Percentiles rank a stretch among this genome's conserved stretches.
phyloP scores from a whole-genome alignment of 2,888 invertebrate genomes.

The Athrips mouffetella region DNA sequence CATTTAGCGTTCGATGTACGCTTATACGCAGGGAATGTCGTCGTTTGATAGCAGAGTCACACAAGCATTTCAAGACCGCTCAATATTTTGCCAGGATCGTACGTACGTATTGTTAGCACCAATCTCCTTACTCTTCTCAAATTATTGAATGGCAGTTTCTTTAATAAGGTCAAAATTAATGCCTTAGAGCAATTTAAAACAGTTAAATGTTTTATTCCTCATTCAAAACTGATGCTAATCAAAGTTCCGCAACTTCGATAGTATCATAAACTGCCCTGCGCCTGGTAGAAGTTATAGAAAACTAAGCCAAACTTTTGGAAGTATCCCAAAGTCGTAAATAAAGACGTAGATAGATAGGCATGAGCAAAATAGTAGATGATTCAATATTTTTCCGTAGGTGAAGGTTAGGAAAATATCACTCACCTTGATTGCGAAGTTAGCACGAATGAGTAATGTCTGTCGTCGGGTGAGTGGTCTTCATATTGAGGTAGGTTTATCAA shows the following conservation, averaged over 20 bases:
- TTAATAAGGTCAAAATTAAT: too few species aligned
- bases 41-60: constrained; percentile 33
- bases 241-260: background rate
- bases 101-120: background rate
- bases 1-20: constrained; percentile 53
- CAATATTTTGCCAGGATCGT: constrained; percentile 24
- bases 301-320: constrained; percentile 7
- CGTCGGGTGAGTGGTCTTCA: background rate
- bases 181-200: background rate
- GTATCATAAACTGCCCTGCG: background rate
- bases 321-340: constrained; percentile 17
- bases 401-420: constrained; percentile 1
- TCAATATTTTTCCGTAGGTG: constrained; percentile 15
- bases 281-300: background rate
- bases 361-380: constrained; percentile 16
- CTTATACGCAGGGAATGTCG: constrained; percentile 29
- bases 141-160: too few species aligned
- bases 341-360: constrained; percentile 1
- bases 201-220: background rate
- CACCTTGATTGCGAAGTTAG: constrained; percentile 12
- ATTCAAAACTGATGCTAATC: background rate
- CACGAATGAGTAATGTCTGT: constrained; percentile 2
- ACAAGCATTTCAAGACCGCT: constrained; percentile 33
- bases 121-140: constrained; percentile 1
- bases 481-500: constrained; percentile 32